phyloP scores from a whole-genome alignment of 53 echinoderm and acorn worm genomes.

The Echinarachnius parma region DNA sequence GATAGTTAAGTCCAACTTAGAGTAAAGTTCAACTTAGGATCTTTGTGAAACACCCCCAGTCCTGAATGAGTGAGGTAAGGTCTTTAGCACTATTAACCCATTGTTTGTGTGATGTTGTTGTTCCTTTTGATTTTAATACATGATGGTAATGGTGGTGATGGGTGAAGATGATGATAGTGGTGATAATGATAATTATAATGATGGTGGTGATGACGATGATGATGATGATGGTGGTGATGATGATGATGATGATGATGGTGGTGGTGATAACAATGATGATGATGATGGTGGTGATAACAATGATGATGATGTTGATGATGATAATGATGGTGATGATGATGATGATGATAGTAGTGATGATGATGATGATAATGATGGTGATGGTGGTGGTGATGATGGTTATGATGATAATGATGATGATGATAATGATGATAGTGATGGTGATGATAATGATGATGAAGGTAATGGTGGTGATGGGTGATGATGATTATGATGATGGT shows the following conservation, averaged over 20 bases:
- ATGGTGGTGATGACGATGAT: conserved; percentile 5
- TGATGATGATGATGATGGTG: not conserved
- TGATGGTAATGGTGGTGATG: not conserved
- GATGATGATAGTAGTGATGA: not conserved
- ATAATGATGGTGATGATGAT: not conserved
- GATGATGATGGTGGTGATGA: conserved; percentile 22
- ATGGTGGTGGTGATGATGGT: not conserved
- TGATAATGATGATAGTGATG: not conserved
- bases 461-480: too few relatives aligned
- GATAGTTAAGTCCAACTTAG: too few relatives aligned
- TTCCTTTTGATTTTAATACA: not conserved
- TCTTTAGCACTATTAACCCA: too few relatives aligned
- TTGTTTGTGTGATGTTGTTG: too few relatives aligned
- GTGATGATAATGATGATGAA: not conserved
- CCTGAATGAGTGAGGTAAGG: too few relatives aligned
- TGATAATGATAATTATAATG: not conserved
- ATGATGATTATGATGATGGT: too few relatives aligned
- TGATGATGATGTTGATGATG: not conserved
- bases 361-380: conserved; percentile 10
- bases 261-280: not conserved
- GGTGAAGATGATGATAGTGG: not conserved
- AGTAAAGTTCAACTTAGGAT: too few relatives aligned
- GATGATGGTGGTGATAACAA: not conserved
- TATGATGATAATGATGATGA: not conserved
- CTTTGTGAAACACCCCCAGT: too few relatives aligned